Evolutionary conservation across 1,140 invertebrate species (phyloP).

Genomic region (Macrotrachela quadricornifera): DNA sequence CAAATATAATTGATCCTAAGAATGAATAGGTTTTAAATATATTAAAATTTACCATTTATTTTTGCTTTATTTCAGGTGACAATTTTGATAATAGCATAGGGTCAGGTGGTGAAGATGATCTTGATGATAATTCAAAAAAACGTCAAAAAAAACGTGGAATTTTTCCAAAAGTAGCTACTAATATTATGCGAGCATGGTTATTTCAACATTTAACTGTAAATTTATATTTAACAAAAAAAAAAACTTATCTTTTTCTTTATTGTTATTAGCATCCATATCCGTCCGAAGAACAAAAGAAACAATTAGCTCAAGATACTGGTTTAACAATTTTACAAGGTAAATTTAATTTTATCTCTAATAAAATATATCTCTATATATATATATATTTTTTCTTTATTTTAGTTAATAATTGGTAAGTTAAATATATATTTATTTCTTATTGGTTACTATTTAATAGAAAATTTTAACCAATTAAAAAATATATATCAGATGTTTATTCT

Average conservation of each 20-base stretch:
- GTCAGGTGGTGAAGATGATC: slow-evolving; percentile 29
- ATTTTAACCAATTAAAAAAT: too few relatives aligned
- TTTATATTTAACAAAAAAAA: slow-evolving; percentile 17
- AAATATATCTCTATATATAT: too few relatives aligned
- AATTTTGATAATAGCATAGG: slow-evolving; percentile 30
- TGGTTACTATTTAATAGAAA: background rate
- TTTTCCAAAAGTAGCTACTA: slow-evolving; percentile 97
- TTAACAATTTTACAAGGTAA: slow-evolving; percentile 93
- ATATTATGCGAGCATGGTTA: slow-evolving; percentile 97
- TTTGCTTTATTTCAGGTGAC: slow-evolving; percentile 19
- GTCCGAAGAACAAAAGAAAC: slow-evolving; percentile 99
- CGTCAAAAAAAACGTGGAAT: slow-evolving; percentile 86
- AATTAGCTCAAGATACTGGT: slow-evolving; percentile 95
- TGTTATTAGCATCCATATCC: slow-evolving; percentile 82
- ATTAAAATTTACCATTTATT: background rate
- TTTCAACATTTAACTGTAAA: slow-evolving; percentile 99
- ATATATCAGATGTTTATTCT: too few relatives aligned
- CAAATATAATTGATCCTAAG: slow-evolving; percentile 9
- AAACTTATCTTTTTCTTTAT: slow-evolving; percentile 26
- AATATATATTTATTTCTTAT: background rate
- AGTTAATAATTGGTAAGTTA: slow-evolving; percentile 9
- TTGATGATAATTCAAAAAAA: slow-evolving; percentile 16
- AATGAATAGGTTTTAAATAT: slow-evolving; percentile 11
- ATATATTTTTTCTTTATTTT: background rate
- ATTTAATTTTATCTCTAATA: background rate